A percentile compares a stretch with the other conserved stretches of the same genome.
These are phyloP conservation scores for Octonoba sinensis DNA, from an alignment of 2,888 invertebrate species.

Conservation along the genomic window DNA sequence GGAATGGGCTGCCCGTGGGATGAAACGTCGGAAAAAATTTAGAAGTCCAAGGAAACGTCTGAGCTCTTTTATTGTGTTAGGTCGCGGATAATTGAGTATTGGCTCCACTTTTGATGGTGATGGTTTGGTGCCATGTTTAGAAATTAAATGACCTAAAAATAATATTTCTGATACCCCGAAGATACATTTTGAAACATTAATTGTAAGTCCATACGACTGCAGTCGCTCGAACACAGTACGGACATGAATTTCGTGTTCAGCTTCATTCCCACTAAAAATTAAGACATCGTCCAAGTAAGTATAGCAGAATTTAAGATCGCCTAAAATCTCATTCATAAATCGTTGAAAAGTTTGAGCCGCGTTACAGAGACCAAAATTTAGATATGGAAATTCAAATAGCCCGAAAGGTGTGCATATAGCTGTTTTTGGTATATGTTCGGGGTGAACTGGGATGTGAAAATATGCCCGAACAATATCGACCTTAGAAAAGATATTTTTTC, in stretches of 20 bases:
- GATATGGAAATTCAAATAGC: constrained; percentile 69
- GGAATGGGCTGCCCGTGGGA: neutral
- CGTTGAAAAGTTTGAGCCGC: constrained; percentile 71
- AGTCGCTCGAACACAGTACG: neutral
- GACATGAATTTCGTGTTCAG: constrained; percentile 51
- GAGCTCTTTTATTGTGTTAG: constrained; percentile 2
- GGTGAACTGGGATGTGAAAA: constrained; percentile 67
- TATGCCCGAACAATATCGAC: constrained; percentile 66
- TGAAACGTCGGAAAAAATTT: constrained; percentile 13
- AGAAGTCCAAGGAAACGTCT: constrained; percentile 3
- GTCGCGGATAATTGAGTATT: constrained; percentile 6
- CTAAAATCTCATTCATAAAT: constrained; percentile 69
- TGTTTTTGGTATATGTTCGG: constrained; percentile 70
- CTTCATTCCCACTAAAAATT: constrained; percentile 33
- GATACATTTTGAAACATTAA: neutral
- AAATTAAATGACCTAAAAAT: constrained; percentile 2
- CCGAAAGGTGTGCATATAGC: constrained; percentile 71
- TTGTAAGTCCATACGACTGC: neutral
- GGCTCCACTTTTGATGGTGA: constrained; percentile 1
- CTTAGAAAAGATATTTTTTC: constrained; percentile 20
- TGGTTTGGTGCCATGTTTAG: constrained; percentile 4
- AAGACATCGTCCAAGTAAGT: constrained; percentile 68
- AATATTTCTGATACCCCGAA: neutral
- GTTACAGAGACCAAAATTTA: constrained; percentile 71
- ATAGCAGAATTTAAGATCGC: constrained; percentile 68